phyloP scores from a whole-genome alignment of 2,113 vertebrate species.

The Festucalex cinctus region DNA sequence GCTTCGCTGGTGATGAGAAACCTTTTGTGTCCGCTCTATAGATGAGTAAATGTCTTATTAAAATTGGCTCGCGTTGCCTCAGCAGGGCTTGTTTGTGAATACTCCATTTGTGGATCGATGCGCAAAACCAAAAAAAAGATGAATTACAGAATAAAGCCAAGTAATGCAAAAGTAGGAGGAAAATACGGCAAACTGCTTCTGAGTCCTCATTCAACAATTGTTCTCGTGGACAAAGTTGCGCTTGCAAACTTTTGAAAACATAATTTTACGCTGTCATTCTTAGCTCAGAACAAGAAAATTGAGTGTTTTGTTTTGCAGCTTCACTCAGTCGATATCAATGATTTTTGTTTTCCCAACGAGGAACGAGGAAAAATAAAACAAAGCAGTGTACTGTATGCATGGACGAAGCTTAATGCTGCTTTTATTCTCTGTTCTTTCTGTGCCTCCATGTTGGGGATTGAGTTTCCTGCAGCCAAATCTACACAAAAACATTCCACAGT shows the following conservation, averaged over 20 bases:
- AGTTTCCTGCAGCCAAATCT: conserved; percentile 3
- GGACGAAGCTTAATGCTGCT: neutral
- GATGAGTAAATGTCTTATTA: conserved; percentile 29
- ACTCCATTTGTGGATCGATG: neutral
- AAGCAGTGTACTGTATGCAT: neutral
- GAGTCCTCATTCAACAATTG: neutral
- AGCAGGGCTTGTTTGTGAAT: conserved; percentile 2
- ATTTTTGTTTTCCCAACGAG: neutral
- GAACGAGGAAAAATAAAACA: neutral
- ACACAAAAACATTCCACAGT: neutral
- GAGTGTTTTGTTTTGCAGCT: neutral
- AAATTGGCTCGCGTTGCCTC: neutral
- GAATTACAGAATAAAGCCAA: neutral
- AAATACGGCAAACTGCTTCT: neutral
- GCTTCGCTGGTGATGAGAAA: conserved; percentile 23
- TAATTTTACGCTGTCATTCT: neutral
- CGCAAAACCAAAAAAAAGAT: neutral
- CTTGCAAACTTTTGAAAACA: neutral
- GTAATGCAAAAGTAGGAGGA: neutral
- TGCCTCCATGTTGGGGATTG: neutral
- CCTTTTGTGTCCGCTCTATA: conserved; percentile 22
- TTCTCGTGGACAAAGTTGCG: neutral
- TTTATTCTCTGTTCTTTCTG: neutral
- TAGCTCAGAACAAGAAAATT: neutral
- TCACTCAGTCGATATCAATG: neutral